phyloP scores from a whole-genome alignment of 2,888 invertebrate genomes.

The Cloeon dipterum region DNA sequence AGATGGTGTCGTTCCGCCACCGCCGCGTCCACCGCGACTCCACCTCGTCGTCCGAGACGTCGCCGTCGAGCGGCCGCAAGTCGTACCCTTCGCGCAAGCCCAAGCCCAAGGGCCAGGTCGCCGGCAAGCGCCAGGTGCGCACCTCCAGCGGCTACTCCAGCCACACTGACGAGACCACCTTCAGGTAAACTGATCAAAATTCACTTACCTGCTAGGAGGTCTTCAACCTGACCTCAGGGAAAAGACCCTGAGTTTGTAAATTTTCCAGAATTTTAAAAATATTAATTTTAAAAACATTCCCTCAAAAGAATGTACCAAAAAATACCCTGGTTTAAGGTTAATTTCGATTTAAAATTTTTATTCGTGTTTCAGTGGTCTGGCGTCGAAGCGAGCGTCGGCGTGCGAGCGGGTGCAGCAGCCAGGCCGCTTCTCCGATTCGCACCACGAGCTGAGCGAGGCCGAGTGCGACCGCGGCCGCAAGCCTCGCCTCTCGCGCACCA shows the following conservation, averaged over 20 bases:
- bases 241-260: no score
- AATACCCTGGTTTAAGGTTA: no score
- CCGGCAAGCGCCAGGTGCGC: slow-evolving; percentile 45
- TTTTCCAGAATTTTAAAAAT: no score
- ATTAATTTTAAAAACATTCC: no score
- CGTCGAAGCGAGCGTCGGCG: slow-evolving; percentile 31
- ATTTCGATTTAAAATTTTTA: no score
- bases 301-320: no score
- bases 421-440: slow-evolving; percentile 53
- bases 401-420: slow-evolving; percentile 69
- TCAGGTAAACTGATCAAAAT: no score
- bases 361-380: slow-evolving; percentile 2
- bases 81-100: slow-evolving; percentile 37
- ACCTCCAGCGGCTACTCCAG: slow-evolving; percentile 63
- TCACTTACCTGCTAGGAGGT: no score
- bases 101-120: slow-evolving; percentile 30
- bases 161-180: slow-evolving; percentile 67
- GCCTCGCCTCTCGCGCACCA: slow-evolving; percentile 10
- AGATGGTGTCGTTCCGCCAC: slow-evolving; percentile 26
- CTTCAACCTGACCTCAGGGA: no score
- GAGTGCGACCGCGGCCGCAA: slow-evolving; percentile 20
- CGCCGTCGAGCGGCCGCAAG: slow-evolving; percentile 35
- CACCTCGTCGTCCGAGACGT: slow-evolving; percentile 56
- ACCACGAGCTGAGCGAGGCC: slow-evolving; percentile 19
- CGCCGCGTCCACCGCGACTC: slow-evolving; percentile 30